Base-by-base conservation (phyloP, 2,113 vertebrate species). In the Gallinago media region DNA sequence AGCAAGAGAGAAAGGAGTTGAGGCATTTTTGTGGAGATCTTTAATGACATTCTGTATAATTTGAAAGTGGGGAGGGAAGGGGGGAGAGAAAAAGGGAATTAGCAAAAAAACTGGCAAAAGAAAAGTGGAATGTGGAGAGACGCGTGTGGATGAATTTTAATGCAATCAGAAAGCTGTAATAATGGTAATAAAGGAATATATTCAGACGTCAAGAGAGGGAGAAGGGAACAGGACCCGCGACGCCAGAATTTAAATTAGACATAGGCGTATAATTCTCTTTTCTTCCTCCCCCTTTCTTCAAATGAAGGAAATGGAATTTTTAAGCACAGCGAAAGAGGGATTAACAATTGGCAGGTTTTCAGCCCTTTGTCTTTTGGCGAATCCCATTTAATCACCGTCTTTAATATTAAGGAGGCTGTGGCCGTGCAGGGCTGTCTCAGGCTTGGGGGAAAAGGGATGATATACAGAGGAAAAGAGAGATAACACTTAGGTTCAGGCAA, bases 91-190 rank as follows among this genome's bases (percentile, higher is more conserved):
- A 96, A 96, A 96, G 73, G 59, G 95, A 97, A 96, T 97, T 97
- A 97, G 92, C 86, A 94, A 95, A 97, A 96, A 91, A 89, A 94
- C 78, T 95, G 95, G 95, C 90, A 94, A 96, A 96, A 96, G 94
- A 85, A 92, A 98, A 96, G 97, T 97, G 93, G 96, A 94, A 97
- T 95, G 86, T 94, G 84, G 91, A 97, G 96, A 96, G 94, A 93
- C 97, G 95, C 75, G 42, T 97, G 97, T 91, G 95, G 98, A 96
- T 98, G 98, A 98, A 98, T 98, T 98, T 98, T 98, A 98, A 98
- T 98, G 98, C 97, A 98, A 98, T 98, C 98, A 98, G 96, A 98
- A 98, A 97, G 98, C 98, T 96, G 97, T 97, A 97, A 98, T 98
- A 96, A 98, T 96, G 97, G 97, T 97, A 98, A 98, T 98, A 98